These are phyloP conservation scores for Venustoraphidia nigricollis DNA, from an alignment of 2,888 invertebrate genomes.

Conservation along the genomic window DNA sequence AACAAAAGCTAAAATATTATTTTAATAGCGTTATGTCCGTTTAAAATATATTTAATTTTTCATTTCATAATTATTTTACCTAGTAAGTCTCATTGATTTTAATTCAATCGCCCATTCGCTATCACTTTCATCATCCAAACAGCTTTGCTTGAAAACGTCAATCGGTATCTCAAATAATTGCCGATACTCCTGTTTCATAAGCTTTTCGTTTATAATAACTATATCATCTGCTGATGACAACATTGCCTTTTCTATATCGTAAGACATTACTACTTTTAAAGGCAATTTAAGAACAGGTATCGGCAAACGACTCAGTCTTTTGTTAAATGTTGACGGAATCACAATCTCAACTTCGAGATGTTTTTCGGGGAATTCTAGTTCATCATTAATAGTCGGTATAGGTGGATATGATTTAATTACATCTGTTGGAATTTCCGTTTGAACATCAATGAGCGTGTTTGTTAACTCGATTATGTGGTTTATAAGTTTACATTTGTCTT, in stretches of 20 bases:
- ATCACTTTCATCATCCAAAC: conserved; percentile 25
- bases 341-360: conserved; percentile 31
- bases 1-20: too few relatives aligned
- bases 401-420: conserved; percentile 29
- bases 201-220: too few relatives aligned
- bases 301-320: too few relatives aligned
- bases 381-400: conserved; percentile 31
- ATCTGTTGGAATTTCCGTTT: conserved; percentile 38
- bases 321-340: neutral
- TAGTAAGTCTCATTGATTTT: conserved; percentile 32
- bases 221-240: too few relatives aligned
- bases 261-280: too few relatives aligned
- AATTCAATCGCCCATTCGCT: conserved; percentile 40
- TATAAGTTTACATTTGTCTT: conserved; percentile 27
- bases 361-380: conserved; percentile 41
- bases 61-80: conserved; percentile 22
- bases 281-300: too few relatives aligned
- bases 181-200: too few relatives aligned
- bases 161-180: too few relatives aligned
- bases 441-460: conserved; percentile 32
- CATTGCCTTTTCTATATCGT: too few relatives aligned
- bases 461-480: conserved; percentile 21
- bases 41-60: too few relatives aligned
- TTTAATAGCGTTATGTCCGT: too few relatives aligned
- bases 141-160: conserved; percentile 9